A percentile compares a stretch with the other conserved stretches of the same genome.
phyloP scores from a whole-genome alignment of 1,140 invertebrate genomes.

The Caenorhabditis remanei region DNA sequence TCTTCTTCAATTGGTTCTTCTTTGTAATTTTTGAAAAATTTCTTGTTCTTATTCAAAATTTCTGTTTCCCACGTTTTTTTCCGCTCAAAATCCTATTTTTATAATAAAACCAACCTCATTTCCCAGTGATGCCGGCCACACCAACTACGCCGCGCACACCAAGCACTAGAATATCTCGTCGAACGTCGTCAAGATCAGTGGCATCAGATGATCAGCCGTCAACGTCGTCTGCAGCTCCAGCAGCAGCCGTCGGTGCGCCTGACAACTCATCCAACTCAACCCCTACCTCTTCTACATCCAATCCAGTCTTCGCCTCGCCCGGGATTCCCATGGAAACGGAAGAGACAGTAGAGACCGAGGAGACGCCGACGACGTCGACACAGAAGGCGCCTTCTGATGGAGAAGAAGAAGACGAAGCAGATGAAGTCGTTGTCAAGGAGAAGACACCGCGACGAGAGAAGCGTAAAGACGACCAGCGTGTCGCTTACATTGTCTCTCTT shows the following conservation, averaged over 20 bases:
- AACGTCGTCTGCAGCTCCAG: not conserved
- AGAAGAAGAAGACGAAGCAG: not conserved
- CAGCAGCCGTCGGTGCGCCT: not conserved
- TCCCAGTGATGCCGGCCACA: slow-evolving; percentile 7
- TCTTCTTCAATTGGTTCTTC: too few relatives aligned
- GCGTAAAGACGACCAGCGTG: not conserved
- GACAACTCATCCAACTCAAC: too few relatives aligned
- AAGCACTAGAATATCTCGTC: not conserved
- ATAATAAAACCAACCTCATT: not conserved
- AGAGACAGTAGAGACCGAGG: too few relatives aligned
- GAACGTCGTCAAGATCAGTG: slow-evolving; percentile 26
- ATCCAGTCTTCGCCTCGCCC: too few relatives aligned
- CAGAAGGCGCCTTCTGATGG: not conserved
- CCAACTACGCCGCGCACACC: slow-evolving; percentile 1
- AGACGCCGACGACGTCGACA: not conserved
- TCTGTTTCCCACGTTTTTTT: not conserved
- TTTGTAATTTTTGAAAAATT: too few relatives aligned
- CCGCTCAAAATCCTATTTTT: not conserved
- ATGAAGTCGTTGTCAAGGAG: not conserved
- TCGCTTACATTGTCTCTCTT: not conserved
- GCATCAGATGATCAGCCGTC: not conserved
- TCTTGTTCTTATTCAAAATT: not conserved
- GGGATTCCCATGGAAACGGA: too few relatives aligned
- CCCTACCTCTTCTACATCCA: too few relatives aligned
- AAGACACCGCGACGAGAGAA: not conserved